A percentile compares a stretch with the other conserved stretches of the same genome.
Evolutionary conservation across 2,888 invertebrate species (phyloP).

Genomic region (Odontomyia ornata): DNA sequence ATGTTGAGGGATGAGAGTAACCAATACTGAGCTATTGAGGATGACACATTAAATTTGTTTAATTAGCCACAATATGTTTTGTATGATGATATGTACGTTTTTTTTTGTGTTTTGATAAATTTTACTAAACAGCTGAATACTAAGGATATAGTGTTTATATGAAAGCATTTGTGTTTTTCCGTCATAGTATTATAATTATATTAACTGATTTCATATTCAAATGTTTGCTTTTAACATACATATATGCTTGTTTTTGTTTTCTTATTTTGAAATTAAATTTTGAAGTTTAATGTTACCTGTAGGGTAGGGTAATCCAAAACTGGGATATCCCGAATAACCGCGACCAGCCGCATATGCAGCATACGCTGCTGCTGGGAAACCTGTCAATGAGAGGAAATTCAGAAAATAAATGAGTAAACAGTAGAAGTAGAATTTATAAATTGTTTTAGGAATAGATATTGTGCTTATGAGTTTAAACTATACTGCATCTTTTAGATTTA

Average conservation of each 20-base stretch:
- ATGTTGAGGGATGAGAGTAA: too few relatives aligned
- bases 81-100: too few relatives aligned
- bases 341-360: conserved; percentile 96
- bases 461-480: background rate
- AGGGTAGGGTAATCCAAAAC: conserved; percentile 97
- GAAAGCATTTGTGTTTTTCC: too few relatives aligned
- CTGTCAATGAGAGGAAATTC: conserved; percentile 65
- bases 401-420: background rate
- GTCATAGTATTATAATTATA: too few relatives aligned
- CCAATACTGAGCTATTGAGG: too few relatives aligned
- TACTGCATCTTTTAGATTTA: background rate
- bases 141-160: too few relatives aligned
- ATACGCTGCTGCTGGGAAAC: conserved; percentile 94
- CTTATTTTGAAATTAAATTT: background rate
- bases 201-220: too few relatives aligned
- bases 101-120: too few relatives aligned
- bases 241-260: background rate
- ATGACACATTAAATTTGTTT: too few relatives aligned
- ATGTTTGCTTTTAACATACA: too few relatives aligned
- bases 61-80: too few relatives aligned
- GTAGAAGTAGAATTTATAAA: background rate
- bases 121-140: too few relatives aligned
- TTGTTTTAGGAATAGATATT: background rate
- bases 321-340: conserved; percentile 96
- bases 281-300: conserved; percentile 79